Evolutionary conservation across 2,888 invertebrate genomes (phyloP).

Genomic region (Carcina quercana): DNA sequence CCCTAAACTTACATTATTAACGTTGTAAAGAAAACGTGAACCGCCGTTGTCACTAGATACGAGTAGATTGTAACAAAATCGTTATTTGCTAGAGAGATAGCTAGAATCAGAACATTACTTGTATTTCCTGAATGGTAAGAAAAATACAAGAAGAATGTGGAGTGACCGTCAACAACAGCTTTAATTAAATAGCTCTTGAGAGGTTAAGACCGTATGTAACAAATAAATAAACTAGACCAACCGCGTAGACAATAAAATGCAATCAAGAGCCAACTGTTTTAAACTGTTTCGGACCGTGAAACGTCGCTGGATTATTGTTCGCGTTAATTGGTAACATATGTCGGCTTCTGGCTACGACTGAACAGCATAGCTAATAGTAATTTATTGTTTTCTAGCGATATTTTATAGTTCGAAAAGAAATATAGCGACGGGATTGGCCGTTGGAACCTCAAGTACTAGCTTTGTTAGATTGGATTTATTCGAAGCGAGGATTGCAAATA

Average conservation of each 20-base stretch:
- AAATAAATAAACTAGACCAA: constrained; percentile 44
- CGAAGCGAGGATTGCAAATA: too few species aligned
- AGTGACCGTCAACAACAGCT: too few species aligned
- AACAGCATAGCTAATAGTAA: constrained; percentile 1
- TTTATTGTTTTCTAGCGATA: not conserved
- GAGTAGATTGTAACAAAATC: too few species aligned
- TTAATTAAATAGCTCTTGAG: too few species aligned
- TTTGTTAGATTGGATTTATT: too few species aligned
- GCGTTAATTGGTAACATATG: constrained; percentile 61
- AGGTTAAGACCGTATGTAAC: constrained; percentile 19
- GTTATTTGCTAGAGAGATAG: too few species aligned
- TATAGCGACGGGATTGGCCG: not conserved
- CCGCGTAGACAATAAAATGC: constrained; percentile 61
- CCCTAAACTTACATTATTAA: too few species aligned
- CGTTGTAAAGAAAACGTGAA: too few species aligned
- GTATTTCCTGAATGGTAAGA: too few species aligned
- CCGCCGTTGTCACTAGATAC: too few species aligned
- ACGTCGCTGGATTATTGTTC: constrained; percentile 37
- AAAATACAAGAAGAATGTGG: too few species aligned
- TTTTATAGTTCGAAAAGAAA: not conserved
- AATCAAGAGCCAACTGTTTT: constrained; percentile 51
- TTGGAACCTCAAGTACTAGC: not conserved
- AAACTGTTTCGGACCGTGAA: constrained; percentile 39
- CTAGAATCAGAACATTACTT: too few species aligned
- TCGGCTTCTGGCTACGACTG: constrained; percentile 14